Percentiles rank a stretch among this genome's conserved stretches.
These are phyloP conservation scores for Hypena proboscidalis DNA, from an alignment of 2,888 invertebrate species.

Conservation along the genomic window DNA sequence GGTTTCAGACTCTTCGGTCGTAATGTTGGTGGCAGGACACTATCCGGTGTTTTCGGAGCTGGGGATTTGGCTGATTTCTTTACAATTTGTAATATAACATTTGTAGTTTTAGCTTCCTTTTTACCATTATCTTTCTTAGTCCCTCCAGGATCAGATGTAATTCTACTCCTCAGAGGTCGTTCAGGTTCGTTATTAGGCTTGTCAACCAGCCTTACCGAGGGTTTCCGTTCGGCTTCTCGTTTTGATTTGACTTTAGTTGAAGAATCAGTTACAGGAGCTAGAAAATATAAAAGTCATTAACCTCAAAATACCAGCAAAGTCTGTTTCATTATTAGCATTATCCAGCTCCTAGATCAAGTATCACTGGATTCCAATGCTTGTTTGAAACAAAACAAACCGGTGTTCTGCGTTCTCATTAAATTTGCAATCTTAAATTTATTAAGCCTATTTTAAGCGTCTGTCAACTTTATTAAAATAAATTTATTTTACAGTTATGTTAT, in stretches of 20 bases:
- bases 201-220: conserved; percentile 53
- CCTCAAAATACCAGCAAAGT: too few species aligned
- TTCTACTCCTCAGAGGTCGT: conserved; percentile 59
- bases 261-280: conserved; percentile 53
- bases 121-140: conserved; percentile 52
- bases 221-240: conserved; percentile 55
- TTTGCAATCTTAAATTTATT: too few species aligned
- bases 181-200: conserved; percentile 58
- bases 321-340: too few species aligned
- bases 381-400: too few species aligned
- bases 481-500: not conserved
- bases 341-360: too few species aligned
- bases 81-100: conserved; percentile 72
- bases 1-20: conserved; percentile 64
- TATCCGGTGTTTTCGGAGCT: conserved; percentile 49
- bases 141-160: conserved; percentile 57
- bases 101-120: conserved; percentile 60
- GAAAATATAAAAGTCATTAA: conserved; percentile 5
- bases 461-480: not conserved
- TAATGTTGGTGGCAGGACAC: conserved; percentile 68
- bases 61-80: conserved; percentile 63
- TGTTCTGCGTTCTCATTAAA: too few species aligned
- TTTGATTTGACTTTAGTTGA: conserved; percentile 56
- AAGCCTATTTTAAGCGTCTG: too few species aligned
- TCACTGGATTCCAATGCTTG: too few species aligned